Percentiles rank a stretch among this genome's conserved stretches.
Evolutionary conservation across 2,888 invertebrate species (phyloP).

Genomic region (Amblyteles armatorius): DNA sequence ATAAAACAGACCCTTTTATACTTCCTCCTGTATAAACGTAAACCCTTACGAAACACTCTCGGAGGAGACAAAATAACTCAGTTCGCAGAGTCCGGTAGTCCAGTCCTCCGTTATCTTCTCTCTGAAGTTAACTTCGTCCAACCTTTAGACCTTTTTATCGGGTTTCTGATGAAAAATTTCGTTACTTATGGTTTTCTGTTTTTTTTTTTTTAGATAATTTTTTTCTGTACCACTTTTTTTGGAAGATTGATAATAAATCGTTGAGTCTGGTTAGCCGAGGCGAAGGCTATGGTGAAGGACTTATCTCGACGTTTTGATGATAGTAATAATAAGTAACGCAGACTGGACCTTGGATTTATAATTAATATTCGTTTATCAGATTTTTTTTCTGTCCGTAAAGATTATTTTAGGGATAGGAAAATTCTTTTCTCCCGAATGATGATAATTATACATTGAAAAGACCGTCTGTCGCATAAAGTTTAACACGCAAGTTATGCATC

Average conservation of each 20-base stretch:
- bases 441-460: neutral
- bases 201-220: neutral
- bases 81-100: neutral
- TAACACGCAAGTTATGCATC: no score
- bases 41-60: conserved; percentile 20
- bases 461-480: no score
- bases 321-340: neutral
- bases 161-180: conserved; percentile 16
- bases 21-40: neutral
- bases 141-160: conserved; percentile 11
- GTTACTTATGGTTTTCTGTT: neutral
- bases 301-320: conserved; percentile 3
- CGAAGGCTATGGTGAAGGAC: neutral
- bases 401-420: neutral
- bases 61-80: conserved; percentile 9
- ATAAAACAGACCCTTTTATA: conserved; percentile 70
- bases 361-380: neutral
- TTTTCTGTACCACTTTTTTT: neutral
- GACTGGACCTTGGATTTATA: neutral
- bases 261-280: neutral
- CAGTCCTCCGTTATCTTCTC: neutral
- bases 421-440: neutral
- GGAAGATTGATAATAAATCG: conserved; percentile 20
- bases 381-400: neutral
- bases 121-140: conserved; percentile 12